Percentiles rank a stretch among this genome's conserved stretches.
Evolutionary conservation across 2,113 vertebrate genomes (phyloP).

Genomic region (Anseranas semipalmata): DNA sequence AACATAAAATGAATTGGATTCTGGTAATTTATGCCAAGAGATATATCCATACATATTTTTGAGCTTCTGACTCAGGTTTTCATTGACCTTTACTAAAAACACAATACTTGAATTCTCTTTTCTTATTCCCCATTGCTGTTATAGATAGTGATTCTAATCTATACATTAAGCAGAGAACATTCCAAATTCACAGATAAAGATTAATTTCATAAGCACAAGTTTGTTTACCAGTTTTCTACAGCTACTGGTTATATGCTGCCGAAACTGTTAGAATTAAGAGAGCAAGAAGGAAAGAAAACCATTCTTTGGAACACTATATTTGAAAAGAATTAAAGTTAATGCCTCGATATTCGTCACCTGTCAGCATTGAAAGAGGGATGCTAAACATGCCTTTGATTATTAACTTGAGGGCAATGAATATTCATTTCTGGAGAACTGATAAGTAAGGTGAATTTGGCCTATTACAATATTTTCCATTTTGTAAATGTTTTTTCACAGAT

Average conservation of each 20-base stretch:
- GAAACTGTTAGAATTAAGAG: conserved; percentile 69
- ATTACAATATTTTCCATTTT: background rate
- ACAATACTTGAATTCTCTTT: conserved; percentile 71
- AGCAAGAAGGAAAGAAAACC: conserved; percentile 32
- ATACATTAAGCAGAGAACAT: conserved; percentile 62
- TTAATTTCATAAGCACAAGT: conserved; percentile 63
- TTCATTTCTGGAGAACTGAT: conserved; percentile 60
- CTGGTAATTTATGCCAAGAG: background rate
- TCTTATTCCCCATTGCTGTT: conserved; percentile 57
- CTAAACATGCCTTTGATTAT: conserved; percentile 75
- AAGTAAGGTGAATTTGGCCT: conserved; percentile 17
- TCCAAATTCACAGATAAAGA: conserved; percentile 51
- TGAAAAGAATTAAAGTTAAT: conserved; percentile 59
- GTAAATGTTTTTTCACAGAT: background rate
- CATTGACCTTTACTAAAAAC: background rate
- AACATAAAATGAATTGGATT: background rate
- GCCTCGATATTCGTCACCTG: conserved; percentile 23
- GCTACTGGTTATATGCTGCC: conserved; percentile 43
- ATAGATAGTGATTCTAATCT: conserved; percentile 52
- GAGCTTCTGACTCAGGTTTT: background rate
- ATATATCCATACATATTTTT: background rate
- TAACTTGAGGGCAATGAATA: conserved; percentile 79
- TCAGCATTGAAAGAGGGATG: conserved; percentile 40
- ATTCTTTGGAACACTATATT: conserved; percentile 58
- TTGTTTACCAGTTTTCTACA: conserved; percentile 44